Conservation (phyloP, 2,113 vertebrate genomes). For the Amphilophus citrinellus region DNA sequence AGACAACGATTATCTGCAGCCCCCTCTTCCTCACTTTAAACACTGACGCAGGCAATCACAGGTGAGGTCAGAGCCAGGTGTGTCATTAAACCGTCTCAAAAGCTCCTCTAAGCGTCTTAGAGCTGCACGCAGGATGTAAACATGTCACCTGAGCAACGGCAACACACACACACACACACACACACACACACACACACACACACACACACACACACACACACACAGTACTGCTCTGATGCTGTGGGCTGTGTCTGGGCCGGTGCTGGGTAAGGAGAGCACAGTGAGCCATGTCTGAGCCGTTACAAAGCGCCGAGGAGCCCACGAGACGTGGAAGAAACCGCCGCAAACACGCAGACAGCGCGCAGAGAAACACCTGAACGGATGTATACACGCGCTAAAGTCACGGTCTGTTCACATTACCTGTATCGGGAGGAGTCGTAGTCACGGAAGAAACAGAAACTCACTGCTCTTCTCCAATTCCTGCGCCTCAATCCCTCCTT, state of each 20-base stretch:
- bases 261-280: slow-evolving; percentile 40
- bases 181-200: too few relatives aligned
- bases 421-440: slow-evolving; percentile 7
- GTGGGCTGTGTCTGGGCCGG: neutral
- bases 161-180: neutral
- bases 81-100: slow-evolving; percentile 20
- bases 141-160: neutral
- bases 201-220: too few relatives aligned
- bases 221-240: neutral
- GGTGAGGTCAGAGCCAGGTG: neutral
- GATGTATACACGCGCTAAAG: fast-evolving
- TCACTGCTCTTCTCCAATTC: slow-evolving; percentile 46
- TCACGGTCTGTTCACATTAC: slow-evolving; percentile 19
- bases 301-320: slow-evolving; percentile 22
- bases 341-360: neutral
- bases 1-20: neutral
- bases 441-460: neutral
- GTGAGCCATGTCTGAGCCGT: slow-evolving; percentile 45
- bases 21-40: neutral
- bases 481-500: slow-evolving; percentile 57
- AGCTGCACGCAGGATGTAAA: neutral
- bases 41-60: neutral
- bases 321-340: neutral
- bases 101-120: slow-evolving; percentile 60
- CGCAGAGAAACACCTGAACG: neutral